These are phyloP conservation scores for Machaerirhynchus nigripectus DNA, from an alignment of 2,113 vertebrate genomes.

Conservation along the genomic window DNA sequence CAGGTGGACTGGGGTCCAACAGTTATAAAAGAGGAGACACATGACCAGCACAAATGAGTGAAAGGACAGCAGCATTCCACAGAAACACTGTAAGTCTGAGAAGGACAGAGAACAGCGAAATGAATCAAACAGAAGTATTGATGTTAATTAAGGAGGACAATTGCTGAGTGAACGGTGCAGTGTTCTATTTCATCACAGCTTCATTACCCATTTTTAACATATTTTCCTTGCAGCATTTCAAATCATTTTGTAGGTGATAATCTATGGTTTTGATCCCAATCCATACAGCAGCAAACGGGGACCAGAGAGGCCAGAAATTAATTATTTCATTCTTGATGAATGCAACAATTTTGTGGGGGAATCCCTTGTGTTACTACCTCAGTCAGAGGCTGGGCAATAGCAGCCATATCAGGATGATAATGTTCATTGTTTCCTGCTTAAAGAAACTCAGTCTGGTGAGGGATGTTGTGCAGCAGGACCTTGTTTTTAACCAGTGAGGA, in stretches of 20 bases:
- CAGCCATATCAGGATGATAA: neutral
- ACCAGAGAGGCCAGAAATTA: neutral
- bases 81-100: neutral
- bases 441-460: neutral
- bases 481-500: neutral
- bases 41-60: neutral
- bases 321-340: neutral
- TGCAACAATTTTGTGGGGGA: neutral
- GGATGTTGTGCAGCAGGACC: neutral
- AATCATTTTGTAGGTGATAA: neutral
- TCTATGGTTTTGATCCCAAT: neutral
- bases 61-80: slow-evolving; percentile 11
- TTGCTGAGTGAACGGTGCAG: neutral
- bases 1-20: neutral
- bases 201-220: neutral
- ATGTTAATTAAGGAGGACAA: neutral
- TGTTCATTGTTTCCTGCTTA: neutral
- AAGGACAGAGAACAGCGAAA: neutral
- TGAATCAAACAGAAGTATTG: neutral
- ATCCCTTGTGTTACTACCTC: neutral
- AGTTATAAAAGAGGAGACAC: neutral
- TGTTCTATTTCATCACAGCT: slow-evolving; percentile 13
- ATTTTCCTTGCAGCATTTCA: neutral
- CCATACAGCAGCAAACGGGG: neutral
- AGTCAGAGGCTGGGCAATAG: neutral